These are phyloP conservation scores for Xylocampa areola DNA, from an alignment of 2,888 invertebrate species.

Conservation along the genomic window DNA sequence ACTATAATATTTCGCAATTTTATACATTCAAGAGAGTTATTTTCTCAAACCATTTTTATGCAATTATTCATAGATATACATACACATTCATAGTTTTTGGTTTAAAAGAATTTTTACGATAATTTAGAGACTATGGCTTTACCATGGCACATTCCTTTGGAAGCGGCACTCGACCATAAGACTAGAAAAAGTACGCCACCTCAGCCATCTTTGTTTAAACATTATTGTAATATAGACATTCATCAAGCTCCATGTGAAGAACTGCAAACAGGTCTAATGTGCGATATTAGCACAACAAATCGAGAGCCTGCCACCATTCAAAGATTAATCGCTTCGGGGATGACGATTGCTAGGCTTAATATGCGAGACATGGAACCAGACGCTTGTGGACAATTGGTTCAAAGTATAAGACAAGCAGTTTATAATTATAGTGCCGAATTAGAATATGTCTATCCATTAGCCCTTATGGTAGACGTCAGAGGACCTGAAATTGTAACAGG, in stretches of 20 bases:
- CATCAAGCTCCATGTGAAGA: constrained; percentile 82
- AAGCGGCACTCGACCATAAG: constrained; percentile 69
- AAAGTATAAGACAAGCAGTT: constrained; percentile 84
- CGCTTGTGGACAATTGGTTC: constrained; percentile 81
- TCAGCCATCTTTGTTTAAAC: constrained; percentile 74
- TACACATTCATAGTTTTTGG: neutral
- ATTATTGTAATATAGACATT: constrained; percentile 77
- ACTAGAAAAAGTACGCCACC: constrained; percentile 55
- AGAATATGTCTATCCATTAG: constrained; percentile 86
- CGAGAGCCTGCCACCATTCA: constrained; percentile 80
- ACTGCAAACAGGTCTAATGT: constrained; percentile 84
- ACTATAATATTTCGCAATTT: too few relatives aligned
- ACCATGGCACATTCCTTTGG: constrained; percentile 85
- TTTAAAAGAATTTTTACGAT: neutral
- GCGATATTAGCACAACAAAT: constrained; percentile 81
- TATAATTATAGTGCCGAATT: constrained; percentile 85
- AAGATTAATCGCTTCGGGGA: constrained; percentile 82
- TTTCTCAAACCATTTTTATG: too few relatives aligned
- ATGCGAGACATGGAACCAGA: constrained; percentile 82
- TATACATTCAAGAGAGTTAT: too few relatives aligned
- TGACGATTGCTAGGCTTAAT: constrained; percentile 85
- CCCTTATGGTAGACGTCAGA: constrained; percentile 79
- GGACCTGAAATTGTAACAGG: constrained; percentile 83
- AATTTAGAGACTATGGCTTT: constrained; percentile 72
- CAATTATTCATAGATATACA: neutral